A percentile compares a stretch with the other conserved stretches of the same genome.
These are phyloP conservation scores for Lucifuga dentata DNA, from an alignment of 2,113 vertebrate species.

Conservation along the genomic window DNA sequence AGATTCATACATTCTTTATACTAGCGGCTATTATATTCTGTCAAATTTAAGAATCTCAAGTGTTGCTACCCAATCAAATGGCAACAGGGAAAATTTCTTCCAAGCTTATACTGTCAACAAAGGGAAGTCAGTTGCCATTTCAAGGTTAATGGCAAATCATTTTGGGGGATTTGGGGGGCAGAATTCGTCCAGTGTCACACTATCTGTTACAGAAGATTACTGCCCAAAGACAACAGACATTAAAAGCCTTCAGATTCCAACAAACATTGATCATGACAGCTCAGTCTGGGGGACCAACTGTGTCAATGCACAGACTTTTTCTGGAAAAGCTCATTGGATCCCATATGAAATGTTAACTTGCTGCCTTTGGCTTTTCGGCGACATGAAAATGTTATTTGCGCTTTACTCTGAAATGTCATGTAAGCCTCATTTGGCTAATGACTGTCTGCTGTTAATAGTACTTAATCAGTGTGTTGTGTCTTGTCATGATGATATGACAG, in stretches of 20 bases:
- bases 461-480: not conserved
- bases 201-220: constrained; percentile 55
- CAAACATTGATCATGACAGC: constrained; percentile 21
- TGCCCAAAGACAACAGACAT: constrained; percentile 50
- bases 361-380: constrained; percentile 12
- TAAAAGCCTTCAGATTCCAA: constrained; percentile 35
- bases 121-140: constrained; percentile 61
- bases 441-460: not conserved
- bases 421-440: constrained; percentile 50
- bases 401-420: constrained; percentile 7
- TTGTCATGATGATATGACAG: constrained; percentile 8
- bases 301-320: constrained; percentile 41
- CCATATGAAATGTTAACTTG: constrained; percentile 35
- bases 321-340: constrained; percentile 32
- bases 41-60: constrained; percentile 46
- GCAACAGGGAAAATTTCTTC: constrained; percentile 35
- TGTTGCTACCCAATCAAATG: constrained; percentile 66
- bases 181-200: constrained; percentile 53
- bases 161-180: constrained; percentile 64
- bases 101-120: constrained; percentile 41
- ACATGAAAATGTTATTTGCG: constrained; percentile 31
- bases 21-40: constrained; percentile 44
- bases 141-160: constrained; percentile 78
- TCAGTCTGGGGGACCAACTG: constrained; percentile 12
- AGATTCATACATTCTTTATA: constrained; percentile 15